Conservation (phyloP, 2,888 invertebrate species). For the Eurois occulta region DNA sequence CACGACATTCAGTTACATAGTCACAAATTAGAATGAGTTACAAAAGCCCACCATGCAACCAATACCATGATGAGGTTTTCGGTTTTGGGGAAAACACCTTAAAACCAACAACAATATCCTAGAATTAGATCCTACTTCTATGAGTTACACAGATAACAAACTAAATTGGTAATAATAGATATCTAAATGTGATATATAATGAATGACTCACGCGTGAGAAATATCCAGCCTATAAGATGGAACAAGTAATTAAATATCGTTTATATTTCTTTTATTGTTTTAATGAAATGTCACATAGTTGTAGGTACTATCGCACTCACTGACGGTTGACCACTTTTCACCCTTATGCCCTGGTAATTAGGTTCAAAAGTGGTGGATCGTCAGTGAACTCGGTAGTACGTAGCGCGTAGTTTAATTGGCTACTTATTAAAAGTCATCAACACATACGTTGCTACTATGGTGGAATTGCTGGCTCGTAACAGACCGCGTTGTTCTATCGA, state of each 20-base stretch:
- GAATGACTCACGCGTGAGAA: constrained; percentile 8
- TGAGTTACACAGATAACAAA: neutral
- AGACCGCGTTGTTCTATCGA: constrained; percentile 12
- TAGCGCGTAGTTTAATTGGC: neutral
- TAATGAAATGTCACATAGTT: neutral
- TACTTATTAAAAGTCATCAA: constrained; percentile 20
- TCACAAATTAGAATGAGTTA: neutral
- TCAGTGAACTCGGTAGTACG: neutral
- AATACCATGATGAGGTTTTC: too few species aligned
- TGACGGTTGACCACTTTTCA: too few species aligned
- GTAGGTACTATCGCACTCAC: neutral
- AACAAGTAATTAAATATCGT: neutral
- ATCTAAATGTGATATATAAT: neutral
- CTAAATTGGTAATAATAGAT: neutral
- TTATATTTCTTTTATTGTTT: too few species aligned
- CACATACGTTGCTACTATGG: neutral
- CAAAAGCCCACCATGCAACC: neutral
- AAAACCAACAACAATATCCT: neutral
- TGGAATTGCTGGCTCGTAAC: constrained; percentile 9
- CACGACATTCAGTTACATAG: neutral
- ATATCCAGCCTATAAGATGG: neutral
- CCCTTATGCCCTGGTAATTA: too few species aligned
- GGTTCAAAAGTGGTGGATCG: too few species aligned
- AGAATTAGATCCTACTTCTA: too few species aligned
- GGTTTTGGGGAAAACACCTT: neutral